Percentiles rank a stretch among this genome's conserved stretches.
Conservation (phyloP, 2,113 vertebrate genomes). For the Peromyscus maniculatus region DNA sequence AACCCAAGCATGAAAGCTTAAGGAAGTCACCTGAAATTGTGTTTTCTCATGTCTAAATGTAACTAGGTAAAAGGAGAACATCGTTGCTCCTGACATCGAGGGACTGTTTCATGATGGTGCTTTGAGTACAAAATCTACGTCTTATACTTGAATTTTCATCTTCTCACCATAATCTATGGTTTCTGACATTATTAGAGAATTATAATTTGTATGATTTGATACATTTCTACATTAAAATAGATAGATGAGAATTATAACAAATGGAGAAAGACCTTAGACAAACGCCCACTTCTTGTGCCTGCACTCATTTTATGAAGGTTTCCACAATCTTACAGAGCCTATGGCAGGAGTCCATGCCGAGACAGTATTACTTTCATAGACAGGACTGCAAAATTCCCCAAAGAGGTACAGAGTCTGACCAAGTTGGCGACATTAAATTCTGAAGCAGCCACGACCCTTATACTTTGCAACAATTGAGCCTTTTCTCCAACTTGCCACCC, state of each 20-base stretch:
- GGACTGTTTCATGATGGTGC: not conserved
- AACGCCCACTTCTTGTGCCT: slow-evolving; percentile 63
- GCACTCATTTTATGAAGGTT: not conserved
- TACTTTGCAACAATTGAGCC: not conserved
- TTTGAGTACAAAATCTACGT: fast-evolving
- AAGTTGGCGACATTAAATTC: fast-evolving
- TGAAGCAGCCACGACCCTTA: not conserved
- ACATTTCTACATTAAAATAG: not conserved
- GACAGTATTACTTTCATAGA: slow-evolving; percentile 61
- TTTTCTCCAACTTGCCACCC: slow-evolving; percentile 42
- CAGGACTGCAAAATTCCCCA: slow-evolving; percentile 45
- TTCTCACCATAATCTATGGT: not conserved
- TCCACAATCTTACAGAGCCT: not conserved
- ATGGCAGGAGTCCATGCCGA: slow-evolving; percentile 40
- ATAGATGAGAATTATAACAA: not conserved
- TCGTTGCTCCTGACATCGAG: not conserved
- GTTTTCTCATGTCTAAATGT: not conserved
- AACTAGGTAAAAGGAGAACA: not conserved
- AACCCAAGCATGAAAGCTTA: not conserved
- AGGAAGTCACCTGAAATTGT: not conserved
- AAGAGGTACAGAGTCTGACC: slow-evolving; percentile 12
- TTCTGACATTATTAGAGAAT: not conserved
- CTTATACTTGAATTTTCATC: fast-evolving
- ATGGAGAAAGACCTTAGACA: slow-evolving; percentile 61
- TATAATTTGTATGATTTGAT: not conserved